phyloP scores from a whole-genome alignment of 1,140 invertebrate genomes.

The Drosophila sulfurigaster region DNA sequence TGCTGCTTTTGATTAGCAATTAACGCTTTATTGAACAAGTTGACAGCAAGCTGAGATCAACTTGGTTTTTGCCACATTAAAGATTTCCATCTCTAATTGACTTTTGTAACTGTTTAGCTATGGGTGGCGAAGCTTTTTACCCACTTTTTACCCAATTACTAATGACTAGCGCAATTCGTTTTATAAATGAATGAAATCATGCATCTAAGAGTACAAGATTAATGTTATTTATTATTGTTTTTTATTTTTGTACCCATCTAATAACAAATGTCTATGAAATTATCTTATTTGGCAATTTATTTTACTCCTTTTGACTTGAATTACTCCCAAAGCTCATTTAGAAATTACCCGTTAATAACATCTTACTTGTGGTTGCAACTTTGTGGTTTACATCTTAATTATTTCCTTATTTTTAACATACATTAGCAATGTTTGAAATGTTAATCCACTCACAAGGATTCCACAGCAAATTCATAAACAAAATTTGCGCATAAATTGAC shows the following conservation, averaged over 20 bases:
- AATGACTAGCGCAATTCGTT: not conserved
- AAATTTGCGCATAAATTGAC: slow-evolving; percentile 1
- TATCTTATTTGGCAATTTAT: too few species aligned
- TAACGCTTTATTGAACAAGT: slow-evolving; percentile 75
- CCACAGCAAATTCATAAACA: not conserved
- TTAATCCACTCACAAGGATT: slow-evolving; percentile 17
- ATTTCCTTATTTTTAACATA: slow-evolving; percentile 3
- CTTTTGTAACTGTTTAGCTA: slow-evolving; percentile 43
- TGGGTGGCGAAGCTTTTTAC: too few species aligned
- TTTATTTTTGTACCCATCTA: not conserved
- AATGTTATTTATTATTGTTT: not conserved
- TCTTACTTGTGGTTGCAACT: not conserved
- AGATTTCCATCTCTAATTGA: slow-evolving; percentile 37
- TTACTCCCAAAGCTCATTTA: too few species aligned
- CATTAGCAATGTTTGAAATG: slow-evolving; percentile 9
- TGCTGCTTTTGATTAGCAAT: slow-evolving; percentile 80
- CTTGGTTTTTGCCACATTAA: slow-evolving; percentile 32
- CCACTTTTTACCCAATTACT: slow-evolving; percentile 38
- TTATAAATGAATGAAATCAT: not conserved
- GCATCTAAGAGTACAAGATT: too few species aligned
- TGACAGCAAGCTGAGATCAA: slow-evolving; percentile 49
- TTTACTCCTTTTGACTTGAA: too few species aligned
- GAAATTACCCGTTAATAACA: not conserved
- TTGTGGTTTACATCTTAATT: slow-evolving; percentile 15
- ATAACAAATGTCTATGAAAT: too few species aligned